Evolutionary conservation across 1,140 invertebrate genomes (phyloP), one percentile per base, ranked within the genome.

Genomic region (Laupala kohalensis): DNA sequence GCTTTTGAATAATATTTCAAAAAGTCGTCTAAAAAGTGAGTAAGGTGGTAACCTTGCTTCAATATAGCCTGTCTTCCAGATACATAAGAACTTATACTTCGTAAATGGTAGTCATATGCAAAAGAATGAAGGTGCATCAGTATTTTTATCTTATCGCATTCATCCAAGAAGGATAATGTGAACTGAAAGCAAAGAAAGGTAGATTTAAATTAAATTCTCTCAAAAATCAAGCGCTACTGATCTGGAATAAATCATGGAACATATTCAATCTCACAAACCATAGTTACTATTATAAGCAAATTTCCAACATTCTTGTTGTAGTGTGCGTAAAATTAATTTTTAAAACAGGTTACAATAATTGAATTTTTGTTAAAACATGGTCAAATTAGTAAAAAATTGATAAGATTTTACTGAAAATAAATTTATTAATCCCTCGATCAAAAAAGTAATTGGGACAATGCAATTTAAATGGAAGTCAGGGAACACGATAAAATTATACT

Each of bases 111-210:
- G 79, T 95, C 93, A 76, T 94, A 93, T 0, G 92, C 91, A 77
- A 95, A 95, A 1, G 92, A 94, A 81, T 95, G 93, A 30, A 94
- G 82, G 81, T 95, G 93, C 82, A 92, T 87, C 37, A 84, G 82
- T 62, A 85, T 81, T 80, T 90, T 92, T 27, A 92, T 87, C 77
- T 87, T 87, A 77, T 92, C 90, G 79, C 89, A 89, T 77, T 91
- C 89, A 77, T 92, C 90, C 75, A 92, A 79, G 79, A 93, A 93
- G 75, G 86, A 86, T 67, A 88, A 75, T 37, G 86, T 86, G 77
- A 90, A 86, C 87, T 92, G 79, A 67, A 82, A 83, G 75, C n/a
- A 69, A 62, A 73, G 24, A 27, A n/a, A n/a, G n/a, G n/a, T n/a
- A n/a, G n/a, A n/a, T n/a, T n/a, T n/a, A n/a, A n/a, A n/a, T n/a